Conservation (phyloP, 1,140 invertebrate species). For the Muscidifurax raptorellus region DNA sequence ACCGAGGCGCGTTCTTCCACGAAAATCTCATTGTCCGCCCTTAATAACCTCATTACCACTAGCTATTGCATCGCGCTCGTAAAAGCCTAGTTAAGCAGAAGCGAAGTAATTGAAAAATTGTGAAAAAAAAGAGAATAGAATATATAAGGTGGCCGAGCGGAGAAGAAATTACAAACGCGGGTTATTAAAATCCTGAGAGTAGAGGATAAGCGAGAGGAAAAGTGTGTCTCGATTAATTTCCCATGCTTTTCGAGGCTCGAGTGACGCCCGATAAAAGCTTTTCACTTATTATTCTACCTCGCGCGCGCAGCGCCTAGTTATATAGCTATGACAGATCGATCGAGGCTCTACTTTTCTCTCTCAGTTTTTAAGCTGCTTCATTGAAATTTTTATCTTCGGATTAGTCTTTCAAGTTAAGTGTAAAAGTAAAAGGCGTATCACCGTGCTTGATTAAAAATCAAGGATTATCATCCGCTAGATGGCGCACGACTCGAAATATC, state of each 20-base stretch:
- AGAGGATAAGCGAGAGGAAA: not conserved
- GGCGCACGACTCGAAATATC: too few relatives aligned
- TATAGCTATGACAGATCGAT: not conserved
- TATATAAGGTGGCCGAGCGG: too few relatives aligned
- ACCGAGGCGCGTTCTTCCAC: not conserved
- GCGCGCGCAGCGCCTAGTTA: not conserved
- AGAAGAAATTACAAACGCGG: too few relatives aligned
- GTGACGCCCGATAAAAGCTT: constrained; percentile 16
- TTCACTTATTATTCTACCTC: constrained; percentile 8
- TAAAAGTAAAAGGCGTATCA: not conserved
- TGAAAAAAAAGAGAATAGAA: not conserved
- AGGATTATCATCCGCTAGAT: too few relatives aligned
- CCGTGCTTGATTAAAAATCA: not conserved
- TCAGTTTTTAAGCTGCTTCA: not conserved
- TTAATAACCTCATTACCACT: constrained; percentile 5
- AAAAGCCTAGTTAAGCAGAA: not conserved
- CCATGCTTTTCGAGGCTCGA: not conserved
- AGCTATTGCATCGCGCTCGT: not conserved
- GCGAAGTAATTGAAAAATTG: constrained; percentile 3
- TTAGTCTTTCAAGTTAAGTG: not conserved
- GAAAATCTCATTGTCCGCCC: not conserved
- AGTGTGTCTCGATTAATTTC: constrained; percentile 14
- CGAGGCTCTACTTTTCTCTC: not conserved
- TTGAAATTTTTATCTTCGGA: not conserved
- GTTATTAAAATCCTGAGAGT: not conserved